A percentile compares a stretch with the other conserved stretches of the same genome.
These are phyloP conservation scores for Lordiphosa clarofinis DNA, from an alignment of 1,140 invertebrate genomes.

Conservation along the genomic window DNA sequence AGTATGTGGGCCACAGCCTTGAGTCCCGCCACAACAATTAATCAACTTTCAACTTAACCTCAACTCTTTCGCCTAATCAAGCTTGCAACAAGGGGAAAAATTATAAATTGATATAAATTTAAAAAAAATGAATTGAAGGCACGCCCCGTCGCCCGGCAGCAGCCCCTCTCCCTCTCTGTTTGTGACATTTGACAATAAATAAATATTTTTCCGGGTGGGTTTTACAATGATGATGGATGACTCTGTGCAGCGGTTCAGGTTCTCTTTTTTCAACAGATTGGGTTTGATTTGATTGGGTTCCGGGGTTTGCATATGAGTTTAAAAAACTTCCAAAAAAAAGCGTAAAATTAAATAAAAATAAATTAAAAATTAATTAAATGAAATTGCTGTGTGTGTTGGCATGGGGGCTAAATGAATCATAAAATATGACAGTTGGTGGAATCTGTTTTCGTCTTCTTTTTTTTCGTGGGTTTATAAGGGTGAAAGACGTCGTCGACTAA, in stretches of 20 bases:
- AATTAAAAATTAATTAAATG: slow-evolving; percentile 75
- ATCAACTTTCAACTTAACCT: slow-evolving; percentile 51
- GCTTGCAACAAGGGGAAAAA: slow-evolving; percentile 56
- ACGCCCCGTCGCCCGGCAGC: slow-evolving; percentile 5
- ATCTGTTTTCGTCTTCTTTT: slow-evolving; percentile 23
- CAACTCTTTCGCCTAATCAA: slow-evolving; percentile 56
- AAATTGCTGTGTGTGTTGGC: slow-evolving; percentile 45
- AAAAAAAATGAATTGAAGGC: slow-evolving; percentile 62
- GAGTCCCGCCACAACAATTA: slow-evolving; percentile 45
- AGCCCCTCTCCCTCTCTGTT: slow-evolving; percentile 25
- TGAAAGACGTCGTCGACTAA: slow-evolving; percentile 46
- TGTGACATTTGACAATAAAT: slow-evolving; percentile 72
- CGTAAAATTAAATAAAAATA: slow-evolving; percentile 65
- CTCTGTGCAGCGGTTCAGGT: slow-evolving; percentile 11
- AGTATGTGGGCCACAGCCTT: slow-evolving; percentile 11
- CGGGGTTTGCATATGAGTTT: slow-evolving; percentile 48
- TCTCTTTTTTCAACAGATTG: slow-evolving; percentile 6
- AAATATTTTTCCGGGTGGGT: slow-evolving; percentile 33
- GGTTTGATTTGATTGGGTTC: slow-evolving; percentile 54
- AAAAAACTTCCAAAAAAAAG: slow-evolving; percentile 23
- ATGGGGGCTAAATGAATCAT: slow-evolving; percentile 61
- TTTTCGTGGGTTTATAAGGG: slow-evolving; percentile 35
- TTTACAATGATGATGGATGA: slow-evolving; percentile 70
- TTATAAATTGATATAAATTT: slow-evolving; percentile 76
- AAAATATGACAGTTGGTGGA: slow-evolving; percentile 51